Evolutionary conservation across 2,797 vertebrate species (phyloP), one percentile per base, ranked within the genome.

Genomic region (Cottoperca gobio): DNA sequence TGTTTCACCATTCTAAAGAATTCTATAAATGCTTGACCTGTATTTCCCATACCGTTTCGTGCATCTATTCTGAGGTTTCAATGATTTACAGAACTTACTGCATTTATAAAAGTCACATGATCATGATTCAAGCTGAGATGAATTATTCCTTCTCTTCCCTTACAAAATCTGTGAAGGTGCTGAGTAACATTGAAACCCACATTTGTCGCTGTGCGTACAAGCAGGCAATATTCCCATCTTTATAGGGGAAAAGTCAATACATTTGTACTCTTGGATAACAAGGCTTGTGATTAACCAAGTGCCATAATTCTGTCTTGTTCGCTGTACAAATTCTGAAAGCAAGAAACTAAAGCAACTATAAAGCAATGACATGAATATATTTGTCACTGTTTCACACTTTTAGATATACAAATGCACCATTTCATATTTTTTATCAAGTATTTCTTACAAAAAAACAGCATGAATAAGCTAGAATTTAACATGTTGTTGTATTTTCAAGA

Each of bases 101-200:
- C 73, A 40, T 13, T 31, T 46, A 40, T 26, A 49, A 53, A 76
- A 78, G 17, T 13, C 65, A 71, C 50, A 52, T 43, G 33, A 68
- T 73, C 8, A 6, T 37, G 71, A 71, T 57, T 79, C 55, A 70
- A 66, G 37, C 45, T 7, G 31, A 70, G 55, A 63, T 42, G 10
- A 65, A 65, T 78, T 42, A 64, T 61, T 84, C 11, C 55, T 43
- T 37, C 42, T 78, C 35, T 28, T 24, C 31, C 55, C 11, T 45
- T 61, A 17, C 61, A 52, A 70, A 71, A 19, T 50, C 35, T 21
- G 33, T 9, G 1, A 26, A 63, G 69, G 57, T 35, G 24, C 62
- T 52, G 70, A 78, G 40, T 35, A 59, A 42, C 65, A 58, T 64
- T 54, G 61, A 81, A 82, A 64, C 57, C 70, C 14, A 62, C 81